Conservation (phyloP, 1,140 invertebrate species). For the Portunus trituberculatus region DNA sequence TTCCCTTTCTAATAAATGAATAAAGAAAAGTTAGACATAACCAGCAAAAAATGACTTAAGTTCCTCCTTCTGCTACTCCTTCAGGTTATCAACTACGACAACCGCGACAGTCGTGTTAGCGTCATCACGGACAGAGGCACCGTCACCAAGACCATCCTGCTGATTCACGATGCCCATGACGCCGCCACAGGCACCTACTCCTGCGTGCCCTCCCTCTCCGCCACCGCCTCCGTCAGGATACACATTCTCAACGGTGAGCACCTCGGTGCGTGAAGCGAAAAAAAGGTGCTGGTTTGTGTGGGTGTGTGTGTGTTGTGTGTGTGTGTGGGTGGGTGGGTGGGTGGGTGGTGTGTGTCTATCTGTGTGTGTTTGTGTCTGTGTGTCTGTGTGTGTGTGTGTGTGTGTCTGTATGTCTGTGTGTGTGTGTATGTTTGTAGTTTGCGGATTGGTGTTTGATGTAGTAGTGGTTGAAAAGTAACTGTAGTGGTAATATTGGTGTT, state of each 20-base stretch:
- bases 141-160: constrained; percentile 74
- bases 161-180: constrained; percentile 76
- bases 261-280: neutral
- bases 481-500: neutral
- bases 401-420: neutral
- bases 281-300: neutral
- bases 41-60: neutral
- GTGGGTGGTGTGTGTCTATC: neutral
- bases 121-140: constrained; percentile 74
- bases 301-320: constrained; percentile 4
- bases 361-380: neutral
- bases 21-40: too few relatives aligned
- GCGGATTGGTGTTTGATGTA: neutral
- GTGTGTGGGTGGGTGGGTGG: neutral
- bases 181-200: constrained; percentile 74
- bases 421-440: neutral
- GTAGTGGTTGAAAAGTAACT: too few relatives aligned
- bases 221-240: constrained; percentile 76
- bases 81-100: constrained; percentile 77
- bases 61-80: neutral
- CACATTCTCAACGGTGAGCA: constrained; percentile 76
- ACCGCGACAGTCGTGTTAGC: constrained; percentile 69
- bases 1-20: neutral
- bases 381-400: constrained; percentile 7
- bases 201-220: constrained; percentile 74